phyloP scores from a whole-genome alignment of 1,140 invertebrate genomes.

The Copidosoma floridanum region DNA sequence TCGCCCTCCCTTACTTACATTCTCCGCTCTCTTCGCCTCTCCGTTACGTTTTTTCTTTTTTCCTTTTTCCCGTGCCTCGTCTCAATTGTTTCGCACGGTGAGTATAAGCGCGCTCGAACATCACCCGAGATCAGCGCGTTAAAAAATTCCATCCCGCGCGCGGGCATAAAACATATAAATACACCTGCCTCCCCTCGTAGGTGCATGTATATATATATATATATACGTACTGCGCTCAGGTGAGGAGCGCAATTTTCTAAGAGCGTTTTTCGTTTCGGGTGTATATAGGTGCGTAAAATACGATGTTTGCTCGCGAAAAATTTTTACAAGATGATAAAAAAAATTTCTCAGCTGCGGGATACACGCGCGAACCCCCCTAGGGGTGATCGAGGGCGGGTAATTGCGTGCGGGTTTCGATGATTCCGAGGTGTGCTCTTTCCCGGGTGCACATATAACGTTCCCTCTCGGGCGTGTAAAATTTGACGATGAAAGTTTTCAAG shows the following conservation, averaged over 20 bases:
- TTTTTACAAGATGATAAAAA: too few relatives aligned
- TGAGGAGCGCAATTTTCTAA: conserved; percentile 17
- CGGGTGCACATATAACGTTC: neutral
- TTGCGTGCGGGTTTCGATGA: too few relatives aligned
- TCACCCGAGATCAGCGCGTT: too few relatives aligned
- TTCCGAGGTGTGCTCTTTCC: too few relatives aligned
- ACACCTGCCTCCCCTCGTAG: too few relatives aligned
- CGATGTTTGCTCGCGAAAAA: too few relatives aligned
- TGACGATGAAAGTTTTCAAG: conserved; percentile 5
- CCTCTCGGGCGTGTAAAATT: neutral
- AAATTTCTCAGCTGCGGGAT: neutral
- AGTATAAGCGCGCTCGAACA: too few relatives aligned
- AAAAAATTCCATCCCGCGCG: neutral
- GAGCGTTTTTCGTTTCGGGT: conserved; percentile 19
- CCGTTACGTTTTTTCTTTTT: conserved; percentile 2
- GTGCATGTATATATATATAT: too few relatives aligned
- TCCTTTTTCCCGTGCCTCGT: conserved; percentile 12
- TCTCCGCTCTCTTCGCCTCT: conserved; percentile 9
- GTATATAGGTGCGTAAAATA: too few relatives aligned
- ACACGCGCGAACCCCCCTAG: neutral
- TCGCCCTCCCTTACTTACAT: neutral
- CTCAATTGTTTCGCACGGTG: neutral
- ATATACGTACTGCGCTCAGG: too few relatives aligned
- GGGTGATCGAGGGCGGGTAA: neutral
- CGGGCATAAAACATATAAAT: too few relatives aligned